phyloP scores from a whole-genome alignment of 2,888 invertebrate species.

The Oeneis ivallda region DNA sequence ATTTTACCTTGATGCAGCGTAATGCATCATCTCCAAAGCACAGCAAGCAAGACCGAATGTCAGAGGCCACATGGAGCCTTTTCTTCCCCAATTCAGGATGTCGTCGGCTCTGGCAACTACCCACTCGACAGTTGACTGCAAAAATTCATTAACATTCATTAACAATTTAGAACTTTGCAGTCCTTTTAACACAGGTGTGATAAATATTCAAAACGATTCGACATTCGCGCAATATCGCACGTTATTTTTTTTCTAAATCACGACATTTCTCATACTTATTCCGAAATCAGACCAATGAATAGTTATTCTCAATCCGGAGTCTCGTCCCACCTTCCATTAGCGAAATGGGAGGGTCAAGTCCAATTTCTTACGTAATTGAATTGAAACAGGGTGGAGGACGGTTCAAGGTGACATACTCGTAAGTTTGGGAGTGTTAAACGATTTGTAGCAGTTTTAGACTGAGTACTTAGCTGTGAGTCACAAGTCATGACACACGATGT shows the following conservation, averaged over 20 bases:
- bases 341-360: slow-evolving; percentile 29
- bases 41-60: slow-evolving; percentile 99
- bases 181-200: no score
- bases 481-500: background rate
- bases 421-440: slow-evolving; percentile 23
- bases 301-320: slow-evolving; percentile 19
- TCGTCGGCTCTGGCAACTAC: slow-evolving; percentile 95
- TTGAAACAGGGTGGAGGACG: slow-evolving; percentile 31
- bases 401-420: slow-evolving; percentile 32
- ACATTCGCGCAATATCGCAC: no score
- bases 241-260: background rate
- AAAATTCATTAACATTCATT: background rate
- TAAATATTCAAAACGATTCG: no score
- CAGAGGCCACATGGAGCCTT: slow-evolving; percentile 97
- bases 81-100: slow-evolving; percentile 95
- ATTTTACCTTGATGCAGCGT: slow-evolving; percentile 93
- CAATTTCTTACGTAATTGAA: slow-evolving; percentile 43
- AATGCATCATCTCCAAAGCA: slow-evolving; percentile 99
- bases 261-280: background rate
- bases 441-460: slow-evolving; percentile 2
- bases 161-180: no score
- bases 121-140: slow-evolving; percentile 86
- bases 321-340: slow-evolving; percentile 32
- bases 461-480: slow-evolving; percentile 11
- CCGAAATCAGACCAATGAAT: slow-evolving; percentile 11